A percentile compares a stretch with the other conserved stretches of the same genome.
phyloP scores from a whole-genome alignment of 2,113 vertebrate species.

The Sebastes schlegelii region DNA sequence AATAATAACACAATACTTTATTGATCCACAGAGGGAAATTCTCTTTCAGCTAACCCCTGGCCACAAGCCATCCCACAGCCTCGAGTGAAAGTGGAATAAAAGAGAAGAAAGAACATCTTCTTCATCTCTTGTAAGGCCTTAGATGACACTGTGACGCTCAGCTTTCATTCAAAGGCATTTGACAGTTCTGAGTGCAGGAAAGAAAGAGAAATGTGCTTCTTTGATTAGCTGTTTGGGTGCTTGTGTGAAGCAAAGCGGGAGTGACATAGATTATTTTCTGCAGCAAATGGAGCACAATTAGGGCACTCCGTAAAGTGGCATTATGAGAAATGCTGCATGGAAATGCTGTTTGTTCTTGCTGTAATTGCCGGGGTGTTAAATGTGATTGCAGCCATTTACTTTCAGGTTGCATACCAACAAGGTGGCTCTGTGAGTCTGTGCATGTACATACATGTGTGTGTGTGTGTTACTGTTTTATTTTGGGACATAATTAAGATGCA shows the following conservation, averaged over 20 bases:
- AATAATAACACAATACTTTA: slow-evolving; percentile 56
- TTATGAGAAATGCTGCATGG: slow-evolving; percentile 42
- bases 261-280: slow-evolving; percentile 47
- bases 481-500: slow-evolving; percentile 48
- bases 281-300: slow-evolving; percentile 49
- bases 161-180: slow-evolving; percentile 26
- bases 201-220: slow-evolving; percentile 22
- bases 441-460: background rate
- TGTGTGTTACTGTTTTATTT: slow-evolving; percentile 27
- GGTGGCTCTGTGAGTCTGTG: slow-evolving; percentile 2
- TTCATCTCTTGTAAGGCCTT: slow-evolving; percentile 9
- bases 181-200: slow-evolving; percentile 29
- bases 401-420: slow-evolving; percentile 38
- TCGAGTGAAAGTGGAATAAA: slow-evolving; percentile 4
- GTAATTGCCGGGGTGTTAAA: slow-evolving; percentile 59
- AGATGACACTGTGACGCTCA: slow-evolving; percentile 33
- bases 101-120: slow-evolving; percentile 24
- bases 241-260: slow-evolving; percentile 28
- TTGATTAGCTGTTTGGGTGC: slow-evolving; percentile 46
- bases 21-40: slow-evolving; percentile 50
- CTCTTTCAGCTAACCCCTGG: slow-evolving; percentile 39
- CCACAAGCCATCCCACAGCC: slow-evolving; percentile 30
- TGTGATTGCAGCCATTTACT: slow-evolving; percentile 61
- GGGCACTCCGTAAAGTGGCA: slow-evolving; percentile 42
- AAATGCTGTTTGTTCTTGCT: slow-evolving; percentile 59